Base-by-base conservation (phyloP, 2,113 vertebrate species). In the Brachypodius melanocephalos region DNA sequence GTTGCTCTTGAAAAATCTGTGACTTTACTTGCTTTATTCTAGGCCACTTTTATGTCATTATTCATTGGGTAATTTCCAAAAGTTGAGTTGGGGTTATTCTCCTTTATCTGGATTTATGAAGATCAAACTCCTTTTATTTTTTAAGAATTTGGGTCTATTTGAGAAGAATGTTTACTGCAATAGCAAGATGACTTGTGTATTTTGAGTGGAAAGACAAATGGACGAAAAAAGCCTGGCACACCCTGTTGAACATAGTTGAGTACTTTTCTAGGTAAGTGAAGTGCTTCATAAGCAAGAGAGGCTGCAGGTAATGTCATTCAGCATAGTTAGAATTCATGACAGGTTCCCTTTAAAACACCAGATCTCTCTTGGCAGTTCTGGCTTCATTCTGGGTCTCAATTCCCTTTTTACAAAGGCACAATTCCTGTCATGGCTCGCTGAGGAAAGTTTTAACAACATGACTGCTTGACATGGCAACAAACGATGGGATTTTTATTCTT, bases 161-260 rank as follows among this genome's bases (percentile, higher is more conserved):
- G 45, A 76, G 49, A 66, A 82, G 42, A 72, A 90, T 13, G 1
- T 62, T 85, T 81, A 49, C 38, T 82, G 52, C 20, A 90, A 18
- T 57, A 71, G 57, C 12, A 63, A 90, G 36, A 42, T 88, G 58
- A 88, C 34, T 34, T 90, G 22, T 52, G 6, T 79, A 43, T 94
- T 96, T 95, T 94, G 69, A 93, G 26, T 66, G 29, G 48, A 81
- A 89, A 95, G n/a, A 79, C 40, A 95, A 96, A 95, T 91, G 69
- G 16, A 89, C 91, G 77, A 89, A 93, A 97, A 97, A 97, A 94
- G 46, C 5, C 62, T 88, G 63, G 71, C 87, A 93, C 71, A 57
- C n/a, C n/a, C 25, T 82, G 32, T 17, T 95, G 88, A 97, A 46
- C 52, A 89, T 5, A 36, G 42, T 57, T 77, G 94, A 81, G 34